phyloP scores from a whole-genome alignment of 2,888 invertebrate species.

The Morpho deidamia region DNA sequence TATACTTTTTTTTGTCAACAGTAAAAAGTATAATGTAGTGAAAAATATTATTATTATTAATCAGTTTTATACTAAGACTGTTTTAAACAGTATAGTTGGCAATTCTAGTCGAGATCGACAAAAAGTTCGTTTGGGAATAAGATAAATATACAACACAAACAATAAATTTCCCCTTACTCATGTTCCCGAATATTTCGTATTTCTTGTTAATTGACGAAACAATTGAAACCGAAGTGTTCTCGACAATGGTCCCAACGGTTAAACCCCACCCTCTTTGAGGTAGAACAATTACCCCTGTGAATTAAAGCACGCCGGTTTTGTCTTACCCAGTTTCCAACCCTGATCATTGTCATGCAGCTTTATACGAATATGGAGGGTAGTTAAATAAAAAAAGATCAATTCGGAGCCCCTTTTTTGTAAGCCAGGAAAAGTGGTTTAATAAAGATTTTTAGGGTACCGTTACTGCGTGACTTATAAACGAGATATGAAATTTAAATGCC shows the following conservation, averaged over 20 bases:
- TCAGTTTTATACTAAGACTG: too few relatives aligned
- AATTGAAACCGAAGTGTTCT: not conserved
- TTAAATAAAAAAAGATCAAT: slow-evolving; percentile 14
- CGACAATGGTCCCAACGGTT: slow-evolving; percentile 1
- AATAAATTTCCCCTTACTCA: not conserved
- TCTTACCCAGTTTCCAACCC: slow-evolving; percentile 4
- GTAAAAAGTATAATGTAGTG: too few relatives aligned
- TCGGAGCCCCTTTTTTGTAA: slow-evolving; percentile 1
- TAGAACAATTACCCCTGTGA: slow-evolving; percentile 5
- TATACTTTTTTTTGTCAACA: too few relatives aligned
- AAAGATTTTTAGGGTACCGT: too few relatives aligned
- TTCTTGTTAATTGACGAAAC: slow-evolving; percentile 1
- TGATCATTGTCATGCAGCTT: slow-evolving; percentile 12
- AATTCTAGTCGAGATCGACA: too few relatives aligned
- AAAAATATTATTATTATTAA: too few relatives aligned
- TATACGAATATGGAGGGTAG: slow-evolving; percentile 9
- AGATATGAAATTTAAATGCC: too few relatives aligned
- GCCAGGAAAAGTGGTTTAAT: too few relatives aligned
- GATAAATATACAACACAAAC: too few relatives aligned
- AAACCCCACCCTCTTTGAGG: not conserved
- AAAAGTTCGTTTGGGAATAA: too few relatives aligned
- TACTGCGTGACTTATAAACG: too few relatives aligned
- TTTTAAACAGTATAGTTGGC: too few relatives aligned
- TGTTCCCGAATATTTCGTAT: not conserved
- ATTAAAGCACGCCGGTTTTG: slow-evolving; percentile 1